Evolutionary conservation across 1,140 invertebrate species (phyloP), one percentile per base, ranked within the genome.

Genomic region (Drosophila nebulosa): DNA sequence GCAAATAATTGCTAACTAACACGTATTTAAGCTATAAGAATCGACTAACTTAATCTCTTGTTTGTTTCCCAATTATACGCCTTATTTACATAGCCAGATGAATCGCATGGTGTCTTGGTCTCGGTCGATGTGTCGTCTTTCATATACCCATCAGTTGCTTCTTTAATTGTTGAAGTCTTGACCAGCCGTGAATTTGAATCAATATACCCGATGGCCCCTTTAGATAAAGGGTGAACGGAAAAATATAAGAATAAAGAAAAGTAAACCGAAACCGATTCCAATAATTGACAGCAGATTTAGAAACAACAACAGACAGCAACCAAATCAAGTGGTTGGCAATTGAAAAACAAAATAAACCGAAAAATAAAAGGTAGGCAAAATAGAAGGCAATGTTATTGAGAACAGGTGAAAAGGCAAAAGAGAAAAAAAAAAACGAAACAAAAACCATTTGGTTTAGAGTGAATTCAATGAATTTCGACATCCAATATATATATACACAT

Each of bases 321-420:
- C 18, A 74, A 58, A 69, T 74, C 64, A 79, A 79, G 59, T 62
- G 55, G 71, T 67, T 61, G 36, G 35, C 63, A 74, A 74, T 74
- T 42, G 70, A 21, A 59, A 59, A 59, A 24, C 10, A 16, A 39
- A 27, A 24, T 18, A 26, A 46, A 55, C 57, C 27, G 30, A 55
- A 16, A 16, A 24, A 53, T 55, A 35, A 72, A 39, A 59, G 30
- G 30, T 32, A 32, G 30, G 30, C 30, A 26, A 42, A 36, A 46
- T 21, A 21, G 39, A 21, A 21, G 16, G 16, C 46, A 36, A 32
- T 32, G 10, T n/a, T 32, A 32, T 10, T 10, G 24, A 55, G 39
- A 58, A 65, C 22, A 35, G 42, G 56, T 62, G 52, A 62, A 51
- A 27, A 27, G 12, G 36, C 42, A 39, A 39, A 61, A 62, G 61